Evolutionary conservation across 2,113 vertebrate species (phyloP).

Genomic region (Corythornis cristatus): DNA sequence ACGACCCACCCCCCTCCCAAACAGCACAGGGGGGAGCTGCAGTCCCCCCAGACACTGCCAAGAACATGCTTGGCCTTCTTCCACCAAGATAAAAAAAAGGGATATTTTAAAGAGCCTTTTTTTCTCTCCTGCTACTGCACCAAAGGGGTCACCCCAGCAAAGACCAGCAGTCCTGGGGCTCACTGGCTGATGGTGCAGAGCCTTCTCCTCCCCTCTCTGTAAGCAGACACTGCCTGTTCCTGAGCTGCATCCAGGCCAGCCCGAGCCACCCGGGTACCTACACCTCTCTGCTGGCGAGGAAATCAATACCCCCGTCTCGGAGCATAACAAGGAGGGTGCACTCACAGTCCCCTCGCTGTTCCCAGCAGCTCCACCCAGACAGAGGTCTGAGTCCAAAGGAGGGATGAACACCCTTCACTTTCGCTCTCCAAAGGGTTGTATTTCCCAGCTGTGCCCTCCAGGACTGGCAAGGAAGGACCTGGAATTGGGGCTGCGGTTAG

Average conservation of each 20-base stretch:
- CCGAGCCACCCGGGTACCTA: rapidly evolving
- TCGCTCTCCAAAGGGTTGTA: rapidly evolving
- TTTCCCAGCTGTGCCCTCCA: neutral
- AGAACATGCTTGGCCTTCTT: neutral
- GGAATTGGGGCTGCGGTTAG: rapidly evolving
- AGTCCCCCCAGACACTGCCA: neutral
- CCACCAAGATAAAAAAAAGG: rapidly evolving
- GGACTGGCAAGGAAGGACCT: neutral
- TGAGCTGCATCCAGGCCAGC: rapidly evolving
- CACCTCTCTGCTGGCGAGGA: neutral
- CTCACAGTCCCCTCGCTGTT: rapidly evolving
- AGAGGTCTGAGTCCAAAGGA: rapidly evolving
- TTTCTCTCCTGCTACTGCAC: neutral
- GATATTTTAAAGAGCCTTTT: neutral
- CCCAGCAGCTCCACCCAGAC: neutral
- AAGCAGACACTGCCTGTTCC: neutral
- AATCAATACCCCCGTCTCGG: neutral
- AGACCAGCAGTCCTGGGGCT: neutral
- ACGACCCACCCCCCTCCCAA: neutral
- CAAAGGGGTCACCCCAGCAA: neutral
- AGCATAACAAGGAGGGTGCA: neutral
- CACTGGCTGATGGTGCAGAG: neutral
- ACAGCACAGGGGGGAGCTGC: neutral
- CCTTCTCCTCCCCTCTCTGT: neutral
- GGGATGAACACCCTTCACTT: neutral